Evolutionary conservation across 2,888 invertebrate genomes (phyloP).

Genomic region (Thumatha senex): DNA sequence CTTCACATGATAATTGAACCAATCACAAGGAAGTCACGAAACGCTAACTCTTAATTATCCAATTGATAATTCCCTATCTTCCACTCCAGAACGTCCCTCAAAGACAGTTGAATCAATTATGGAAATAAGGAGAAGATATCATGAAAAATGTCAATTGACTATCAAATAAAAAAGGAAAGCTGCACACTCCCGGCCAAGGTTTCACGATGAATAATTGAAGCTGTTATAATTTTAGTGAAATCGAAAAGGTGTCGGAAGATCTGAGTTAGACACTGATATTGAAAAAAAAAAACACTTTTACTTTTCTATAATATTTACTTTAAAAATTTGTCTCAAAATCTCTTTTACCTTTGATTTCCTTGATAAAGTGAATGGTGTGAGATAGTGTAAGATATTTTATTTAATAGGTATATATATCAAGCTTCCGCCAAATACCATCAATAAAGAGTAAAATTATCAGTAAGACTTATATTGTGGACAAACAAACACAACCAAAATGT

Average conservation of each 20-base stretch:
- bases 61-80: constrained; percentile 6
- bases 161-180: constrained; percentile 39
- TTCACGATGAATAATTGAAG: constrained; percentile 66
- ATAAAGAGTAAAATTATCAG: too few species aligned
- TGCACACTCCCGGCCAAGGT: constrained; percentile 56
- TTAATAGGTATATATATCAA: too few species aligned
- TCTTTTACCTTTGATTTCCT: too few species aligned
- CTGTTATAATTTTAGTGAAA: constrained; percentile 67
- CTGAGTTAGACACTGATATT: constrained; percentile 26
- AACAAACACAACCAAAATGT: too few species aligned
- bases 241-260: constrained; percentile 41
- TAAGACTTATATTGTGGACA: too few species aligned
- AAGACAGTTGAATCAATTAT: constrained; percentile 26
- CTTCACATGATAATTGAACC: not conserved
- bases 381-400: too few species aligned
- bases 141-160: constrained; percentile 35
- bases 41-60: constrained; percentile 4
- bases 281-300: too few species aligned
- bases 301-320: too few species aligned
- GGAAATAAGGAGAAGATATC: constrained; percentile 32
- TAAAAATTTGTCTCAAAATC: too few species aligned
- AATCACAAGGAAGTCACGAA: not conserved
- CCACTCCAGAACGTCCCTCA: constrained; percentile 8
- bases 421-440: too few species aligned
- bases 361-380: too few species aligned